Conservation (phyloP, 2,888 invertebrate species). For the Axea sp. region DNA sequence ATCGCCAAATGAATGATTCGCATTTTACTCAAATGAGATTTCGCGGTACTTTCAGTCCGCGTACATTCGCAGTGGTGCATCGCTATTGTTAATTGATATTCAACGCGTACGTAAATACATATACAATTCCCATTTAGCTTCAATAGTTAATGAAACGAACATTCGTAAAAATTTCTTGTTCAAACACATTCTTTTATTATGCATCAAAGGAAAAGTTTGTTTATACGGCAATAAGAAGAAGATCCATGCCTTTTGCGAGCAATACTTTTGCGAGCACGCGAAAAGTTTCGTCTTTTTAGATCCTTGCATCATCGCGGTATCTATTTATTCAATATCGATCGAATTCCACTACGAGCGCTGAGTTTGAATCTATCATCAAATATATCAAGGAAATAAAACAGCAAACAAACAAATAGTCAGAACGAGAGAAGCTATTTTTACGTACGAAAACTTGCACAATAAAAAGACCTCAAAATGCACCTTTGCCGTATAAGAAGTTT, state of each 20-base stretch:
- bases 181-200: not conserved
- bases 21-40: slow-evolving; percentile 42
- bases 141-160: slow-evolving; percentile 9
- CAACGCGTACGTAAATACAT: slow-evolving; percentile 6
- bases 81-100: slow-evolving; percentile 39
- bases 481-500: no score
- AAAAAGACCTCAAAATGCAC: no score
- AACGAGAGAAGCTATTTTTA: no score
- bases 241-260: no score
- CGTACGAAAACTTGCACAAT: no score
- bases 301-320: slow-evolving; percentile 23
- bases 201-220: not conserved
- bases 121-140: slow-evolving; percentile 7
- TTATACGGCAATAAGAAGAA: not conserved
- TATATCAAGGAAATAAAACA: not conserved
- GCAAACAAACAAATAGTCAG: no score
- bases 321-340: slow-evolving; percentile 18
- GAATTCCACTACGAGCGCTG: slow-evolving; percentile 14
- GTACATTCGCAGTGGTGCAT: slow-evolving; percentile 15
- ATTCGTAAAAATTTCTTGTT: slow-evolving; percentile 5
- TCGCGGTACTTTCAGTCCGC: slow-evolving; percentile 13
- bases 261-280: slow-evolving; percentile 13
- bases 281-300: slow-evolving; percentile 7
- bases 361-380: slow-evolving; percentile 12
- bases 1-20: slow-evolving; percentile 47